A percentile compares a stretch with the other conserved stretches of the same genome.
phyloP scores from a whole-genome alignment of 1,140 invertebrate genomes.

The Drosophila kepulauana region DNA sequence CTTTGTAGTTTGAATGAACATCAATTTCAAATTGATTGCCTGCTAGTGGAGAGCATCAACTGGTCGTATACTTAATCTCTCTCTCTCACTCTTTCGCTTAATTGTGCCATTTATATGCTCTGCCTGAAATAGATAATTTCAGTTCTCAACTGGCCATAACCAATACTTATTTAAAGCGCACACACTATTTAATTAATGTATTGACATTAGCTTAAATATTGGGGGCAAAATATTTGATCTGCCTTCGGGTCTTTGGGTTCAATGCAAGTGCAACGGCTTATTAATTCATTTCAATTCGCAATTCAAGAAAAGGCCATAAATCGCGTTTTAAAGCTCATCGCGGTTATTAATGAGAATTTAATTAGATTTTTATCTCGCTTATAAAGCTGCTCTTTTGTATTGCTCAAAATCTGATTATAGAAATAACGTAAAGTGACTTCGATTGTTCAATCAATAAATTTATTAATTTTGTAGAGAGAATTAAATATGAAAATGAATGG shows the following conservation, averaged over 20 bases:
- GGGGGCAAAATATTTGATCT: conserved; percentile 13
- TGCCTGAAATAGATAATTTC: conserved; percentile 34
- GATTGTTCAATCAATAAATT: conserved; percentile 11
- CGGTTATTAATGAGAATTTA: conserved; percentile 37
- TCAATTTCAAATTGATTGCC: not conserved
- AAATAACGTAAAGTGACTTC: conserved; percentile 4
- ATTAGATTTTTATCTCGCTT: conserved; percentile 28
- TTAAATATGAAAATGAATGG: conserved; percentile 7
- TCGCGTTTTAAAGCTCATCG: conserved; percentile 4
- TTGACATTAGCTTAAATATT: conserved; percentile 12
- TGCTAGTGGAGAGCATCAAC: not conserved
- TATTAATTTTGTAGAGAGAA: conserved; percentile 14
- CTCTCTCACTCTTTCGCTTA: not conserved
- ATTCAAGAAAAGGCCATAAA: conserved; percentile 6
- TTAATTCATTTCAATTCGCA: conserved; percentile 24
- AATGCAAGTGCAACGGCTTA: conserved; percentile 15
- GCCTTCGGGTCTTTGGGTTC: conserved; percentile 17
- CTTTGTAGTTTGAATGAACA: not conserved
- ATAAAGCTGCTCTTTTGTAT: conserved; percentile 4
- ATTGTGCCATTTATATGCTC: conserved; percentile 51
- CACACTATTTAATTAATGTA: conserved; percentile 10
- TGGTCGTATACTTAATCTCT: not conserved
- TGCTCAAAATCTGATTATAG: not conserved
- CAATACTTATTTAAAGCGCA: conserved; percentile 34
- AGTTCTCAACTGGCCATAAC: conserved; percentile 18